phyloP scores from a whole-genome alignment of 2,797 vertebrate genomes.

The Gymnothorax reevesii region DNA sequence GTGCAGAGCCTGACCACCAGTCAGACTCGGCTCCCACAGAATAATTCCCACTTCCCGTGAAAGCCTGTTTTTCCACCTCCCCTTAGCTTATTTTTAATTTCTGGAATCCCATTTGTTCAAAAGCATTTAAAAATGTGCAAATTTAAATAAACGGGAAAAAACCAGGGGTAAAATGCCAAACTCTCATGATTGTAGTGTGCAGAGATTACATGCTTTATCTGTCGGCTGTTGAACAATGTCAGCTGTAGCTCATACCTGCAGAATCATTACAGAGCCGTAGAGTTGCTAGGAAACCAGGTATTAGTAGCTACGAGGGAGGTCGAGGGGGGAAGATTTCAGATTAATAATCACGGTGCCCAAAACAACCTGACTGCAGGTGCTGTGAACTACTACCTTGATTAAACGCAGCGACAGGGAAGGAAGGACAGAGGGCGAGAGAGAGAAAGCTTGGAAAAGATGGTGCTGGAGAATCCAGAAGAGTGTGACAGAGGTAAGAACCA shows the following conservation, averaged over 20 bases:
- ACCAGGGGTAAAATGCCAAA: conserved; percentile 25
- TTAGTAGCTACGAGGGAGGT: conserved; percentile 33
- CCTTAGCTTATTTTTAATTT: conserved; percentile 28
- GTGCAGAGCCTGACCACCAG: not conserved
- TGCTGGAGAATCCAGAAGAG: no score
- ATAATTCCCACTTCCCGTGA: conserved; percentile 20
- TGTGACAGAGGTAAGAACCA: no score
- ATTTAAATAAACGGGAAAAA: conserved; percentile 47
- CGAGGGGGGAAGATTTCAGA: conserved; percentile 33
- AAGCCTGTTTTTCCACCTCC: conserved; percentile 11
- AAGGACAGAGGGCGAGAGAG: conserved; percentile 31
- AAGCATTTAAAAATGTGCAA: conserved; percentile 54
- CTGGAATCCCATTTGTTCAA: conserved; percentile 50
- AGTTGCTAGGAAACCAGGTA: conserved; percentile 59
- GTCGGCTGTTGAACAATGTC: conserved; percentile 35
- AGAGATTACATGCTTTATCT: conserved; percentile 37
- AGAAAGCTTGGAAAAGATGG: conserved; percentile 14
- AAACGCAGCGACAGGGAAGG: conserved; percentile 31
- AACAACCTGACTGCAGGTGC: conserved; percentile 31
- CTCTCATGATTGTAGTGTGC: conserved; percentile 40
- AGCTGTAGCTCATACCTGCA: conserved; percentile 50
- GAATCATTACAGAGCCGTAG: conserved; percentile 49
- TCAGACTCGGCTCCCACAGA: not conserved
- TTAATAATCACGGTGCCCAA: conserved; percentile 44
- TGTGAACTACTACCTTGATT: conserved; percentile 36